Percentiles rank a stretch among this genome's conserved stretches.
Conservation (phyloP, 2,113 vertebrate species). For the Pedionomus torquatus region DNA sequence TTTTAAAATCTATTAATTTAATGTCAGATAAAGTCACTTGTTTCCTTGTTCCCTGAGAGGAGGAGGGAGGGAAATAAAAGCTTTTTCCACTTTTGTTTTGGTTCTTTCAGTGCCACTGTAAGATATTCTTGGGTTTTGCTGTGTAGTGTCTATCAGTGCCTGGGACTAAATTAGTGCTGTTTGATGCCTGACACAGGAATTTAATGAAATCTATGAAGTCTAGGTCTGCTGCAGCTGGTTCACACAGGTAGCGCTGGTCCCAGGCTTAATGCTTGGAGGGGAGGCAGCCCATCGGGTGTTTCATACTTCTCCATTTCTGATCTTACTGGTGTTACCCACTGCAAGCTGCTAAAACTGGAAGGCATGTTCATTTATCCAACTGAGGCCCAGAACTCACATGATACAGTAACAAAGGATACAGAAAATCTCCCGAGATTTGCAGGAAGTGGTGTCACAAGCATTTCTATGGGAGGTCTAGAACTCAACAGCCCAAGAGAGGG, state of each 20-base stretch:
- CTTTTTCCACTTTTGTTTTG: background rate
- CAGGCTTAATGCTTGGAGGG: background rate
- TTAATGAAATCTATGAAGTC: background rate
- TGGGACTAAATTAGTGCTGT: background rate
- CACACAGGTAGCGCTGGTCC: background rate
- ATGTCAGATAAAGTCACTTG: background rate
- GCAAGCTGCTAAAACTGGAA: background rate
- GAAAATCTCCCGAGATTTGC: background rate
- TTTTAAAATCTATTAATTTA: background rate
- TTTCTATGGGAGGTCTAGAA: background rate
- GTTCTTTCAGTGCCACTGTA: background rate
- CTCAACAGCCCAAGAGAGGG: background rate
- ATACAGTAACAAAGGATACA: background rate
- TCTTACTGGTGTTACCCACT: background rate
- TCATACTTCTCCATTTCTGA: background rate
- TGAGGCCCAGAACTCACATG: background rate
- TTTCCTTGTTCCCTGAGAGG: background rate
- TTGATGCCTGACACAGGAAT: background rate
- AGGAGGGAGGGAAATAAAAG: background rate
- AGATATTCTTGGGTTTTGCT: background rate
- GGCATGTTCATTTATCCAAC: background rate
- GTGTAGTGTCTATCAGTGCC: background rate
- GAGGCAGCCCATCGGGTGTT: accelerated
- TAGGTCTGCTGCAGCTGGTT: background rate
- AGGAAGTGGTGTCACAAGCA: background rate